These are phyloP conservation scores for Conus ventricosus DNA, from an alignment of 1,140 invertebrate genomes.

Conservation along the genomic window DNA sequence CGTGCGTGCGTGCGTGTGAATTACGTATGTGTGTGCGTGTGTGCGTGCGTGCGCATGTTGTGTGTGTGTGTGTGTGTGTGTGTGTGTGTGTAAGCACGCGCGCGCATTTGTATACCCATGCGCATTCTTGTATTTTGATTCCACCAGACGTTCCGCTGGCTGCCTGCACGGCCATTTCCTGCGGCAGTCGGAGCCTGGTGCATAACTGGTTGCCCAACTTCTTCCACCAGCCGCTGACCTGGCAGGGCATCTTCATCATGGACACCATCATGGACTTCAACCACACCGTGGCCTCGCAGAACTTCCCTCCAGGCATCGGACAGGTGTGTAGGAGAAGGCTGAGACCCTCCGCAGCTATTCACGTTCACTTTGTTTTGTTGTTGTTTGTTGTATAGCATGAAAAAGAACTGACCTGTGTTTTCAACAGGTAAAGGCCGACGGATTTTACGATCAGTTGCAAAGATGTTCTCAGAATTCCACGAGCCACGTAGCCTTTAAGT, in stretches of 20 bases:
- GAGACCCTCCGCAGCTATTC: not conserved
- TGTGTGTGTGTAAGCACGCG: no score
- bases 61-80: no score
- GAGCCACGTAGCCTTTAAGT: no score
- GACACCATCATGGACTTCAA: slow-evolving; percentile 52
- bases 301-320: slow-evolving; percentile 4
- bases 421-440: not conserved
- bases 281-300: slow-evolving; percentile 33
- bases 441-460: not conserved
- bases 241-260: slow-evolving; percentile 43
- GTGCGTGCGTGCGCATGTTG: no score
- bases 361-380: not conserved
- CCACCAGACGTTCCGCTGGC: not conserved
- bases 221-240: not conserved
- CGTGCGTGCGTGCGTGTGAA: no score
- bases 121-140: no score
- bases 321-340: not conserved
- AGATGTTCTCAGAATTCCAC: no score
- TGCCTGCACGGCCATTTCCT: not conserved
- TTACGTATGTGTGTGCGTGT: no score
- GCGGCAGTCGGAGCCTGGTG: not conserved
- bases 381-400: not conserved
- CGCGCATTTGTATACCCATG: no score
- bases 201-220: not conserved
- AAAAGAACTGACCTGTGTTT: not conserved